Percentiles rank a stretch among this genome's conserved stretches.
phyloP scores from a whole-genome alignment of 2,797 vertebrate genomes.

The Champsocephalus gunnari region DNA sequence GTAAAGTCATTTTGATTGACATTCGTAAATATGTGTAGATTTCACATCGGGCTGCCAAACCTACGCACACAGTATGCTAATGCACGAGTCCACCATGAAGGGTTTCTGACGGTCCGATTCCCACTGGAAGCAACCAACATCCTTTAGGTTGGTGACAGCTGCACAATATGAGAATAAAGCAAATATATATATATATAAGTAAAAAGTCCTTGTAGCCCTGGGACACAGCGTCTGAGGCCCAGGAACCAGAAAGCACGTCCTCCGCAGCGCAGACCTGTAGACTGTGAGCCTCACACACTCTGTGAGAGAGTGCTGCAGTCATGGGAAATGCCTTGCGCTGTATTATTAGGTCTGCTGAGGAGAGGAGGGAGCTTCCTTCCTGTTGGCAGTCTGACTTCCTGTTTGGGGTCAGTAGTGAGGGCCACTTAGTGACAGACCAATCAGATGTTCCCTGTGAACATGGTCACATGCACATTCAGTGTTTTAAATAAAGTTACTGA shows the following conservation, averaged over 20 bases:
- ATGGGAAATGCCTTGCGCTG: conserved; percentile 61
- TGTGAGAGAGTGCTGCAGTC: conserved; percentile 21
- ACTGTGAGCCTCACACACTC: not conserved
- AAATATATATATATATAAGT: too few relatives aligned
- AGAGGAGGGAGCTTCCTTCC: conserved; percentile 82
- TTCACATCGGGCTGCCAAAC: not conserved
- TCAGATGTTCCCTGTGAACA: not conserved
- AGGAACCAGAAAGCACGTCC: too few relatives aligned
- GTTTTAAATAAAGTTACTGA: too few relatives aligned
- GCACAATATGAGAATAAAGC: too few relatives aligned
- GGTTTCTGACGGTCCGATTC: too few relatives aligned
- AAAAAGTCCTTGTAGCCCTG: too few relatives aligned
- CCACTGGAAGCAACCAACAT: too few relatives aligned
- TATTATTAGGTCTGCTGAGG: conserved; percentile 56
- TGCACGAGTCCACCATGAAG: not conserved
- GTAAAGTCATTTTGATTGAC: conserved; percentile 23
- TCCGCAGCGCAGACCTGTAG: too few relatives aligned
- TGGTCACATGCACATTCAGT: not conserved
- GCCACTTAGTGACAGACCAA: conserved; percentile 24
- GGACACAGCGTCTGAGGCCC: too few relatives aligned
- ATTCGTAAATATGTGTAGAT: not conserved
- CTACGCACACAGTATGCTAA: too few relatives aligned
- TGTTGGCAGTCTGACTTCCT: conserved; percentile 78
- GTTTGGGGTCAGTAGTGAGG: conserved; percentile 50
- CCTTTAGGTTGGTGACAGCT: too few relatives aligned